These are phyloP conservation scores for Eupithecia subfuscata DNA, from an alignment of 2,888 invertebrate genomes.

Conservation along the genomic window DNA sequence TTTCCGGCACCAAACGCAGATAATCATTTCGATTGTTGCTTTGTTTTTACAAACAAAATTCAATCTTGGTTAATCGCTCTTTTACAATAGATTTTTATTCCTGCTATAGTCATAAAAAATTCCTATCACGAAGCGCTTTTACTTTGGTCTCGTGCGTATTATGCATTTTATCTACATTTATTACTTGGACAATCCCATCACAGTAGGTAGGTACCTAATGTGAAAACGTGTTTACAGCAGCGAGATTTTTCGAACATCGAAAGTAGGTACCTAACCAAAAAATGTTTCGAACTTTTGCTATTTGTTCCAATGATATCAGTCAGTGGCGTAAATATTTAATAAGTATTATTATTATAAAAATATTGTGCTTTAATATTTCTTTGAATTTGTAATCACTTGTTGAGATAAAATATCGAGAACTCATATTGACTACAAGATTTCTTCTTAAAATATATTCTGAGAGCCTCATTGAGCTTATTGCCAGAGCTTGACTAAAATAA, in stretches of 20 bases:
- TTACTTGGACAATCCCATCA: constrained; percentile 4
- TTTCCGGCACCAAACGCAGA: not conserved
- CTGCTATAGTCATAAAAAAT: not conserved
- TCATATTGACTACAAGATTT: no score
- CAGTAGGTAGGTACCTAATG: not conserved
- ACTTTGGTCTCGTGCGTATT: not conserved
- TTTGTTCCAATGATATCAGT: no score
- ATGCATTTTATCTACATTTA: no score
- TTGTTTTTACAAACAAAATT: constrained; percentile 6
- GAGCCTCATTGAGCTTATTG: no score
- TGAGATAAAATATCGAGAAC: no score
- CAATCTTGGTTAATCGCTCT: not conserved
- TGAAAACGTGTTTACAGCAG: not conserved
- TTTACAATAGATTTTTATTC: not conserved
- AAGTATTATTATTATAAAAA: no score
- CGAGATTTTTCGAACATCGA: not conserved
- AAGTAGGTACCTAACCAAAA: not conserved
- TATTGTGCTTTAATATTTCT: no score
- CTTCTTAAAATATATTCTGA: no score
- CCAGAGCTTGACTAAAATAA: no score
- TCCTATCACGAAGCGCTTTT: not conserved
- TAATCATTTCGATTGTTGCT: not conserved
- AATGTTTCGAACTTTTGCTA: no score
- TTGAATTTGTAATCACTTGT: no score
- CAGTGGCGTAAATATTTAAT: no score